Percentiles rank a stretch among this genome's conserved stretches.
Conservation (phyloP, 2,113 vertebrate species). For the Bos indicus region DNA sequence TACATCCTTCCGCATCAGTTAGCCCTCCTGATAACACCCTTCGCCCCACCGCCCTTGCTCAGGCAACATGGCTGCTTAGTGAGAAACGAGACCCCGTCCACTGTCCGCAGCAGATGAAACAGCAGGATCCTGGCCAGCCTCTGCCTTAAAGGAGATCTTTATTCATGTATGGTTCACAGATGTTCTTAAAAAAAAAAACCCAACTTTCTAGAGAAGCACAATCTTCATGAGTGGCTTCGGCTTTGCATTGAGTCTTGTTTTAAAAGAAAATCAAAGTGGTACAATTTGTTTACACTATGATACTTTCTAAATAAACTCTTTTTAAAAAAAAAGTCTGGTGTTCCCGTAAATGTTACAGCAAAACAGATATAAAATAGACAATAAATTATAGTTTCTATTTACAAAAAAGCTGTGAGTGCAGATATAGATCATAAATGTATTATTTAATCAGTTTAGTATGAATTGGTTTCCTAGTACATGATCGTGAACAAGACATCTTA, state of each 20-base stretch:
- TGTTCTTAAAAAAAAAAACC: conserved; percentile 47
- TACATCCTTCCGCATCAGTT: not conserved
- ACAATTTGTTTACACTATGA: conserved; percentile 84
- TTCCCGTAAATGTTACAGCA: conserved; percentile 80
- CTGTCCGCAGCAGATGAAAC: not conserved
- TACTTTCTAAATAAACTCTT: conserved; percentile 86
- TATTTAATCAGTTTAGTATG: conserved; percentile 73
- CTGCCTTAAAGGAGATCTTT: conserved; percentile 81
- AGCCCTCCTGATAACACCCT: not conserved
- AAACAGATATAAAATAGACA: conserved; percentile 81
- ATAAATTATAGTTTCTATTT: conserved; percentile 87
- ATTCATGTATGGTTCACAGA: conserved; percentile 66
- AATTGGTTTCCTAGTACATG: conserved; percentile 65
- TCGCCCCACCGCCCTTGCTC: not conserved
- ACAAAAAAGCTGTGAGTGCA: conserved; percentile 75
- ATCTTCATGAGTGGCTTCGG: conserved; percentile 46
- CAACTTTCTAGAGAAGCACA: conserved; percentile 78
- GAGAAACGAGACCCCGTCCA: not conserved
- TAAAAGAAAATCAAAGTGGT: conserved; percentile 80
- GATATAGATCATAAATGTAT: conserved; percentile 66
- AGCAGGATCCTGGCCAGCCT: conserved; percentile 38
- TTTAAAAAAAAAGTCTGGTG: conserved; percentile 68
- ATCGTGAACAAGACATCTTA: conserved; percentile 69
- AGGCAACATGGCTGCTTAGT: not conserved
- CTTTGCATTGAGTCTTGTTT: conserved; percentile 77